These are phyloP conservation scores for Catalaphyllia jardinei DNA, from an alignment of 64 coral and sea anemone species.

Conservation along the genomic window DNA sequence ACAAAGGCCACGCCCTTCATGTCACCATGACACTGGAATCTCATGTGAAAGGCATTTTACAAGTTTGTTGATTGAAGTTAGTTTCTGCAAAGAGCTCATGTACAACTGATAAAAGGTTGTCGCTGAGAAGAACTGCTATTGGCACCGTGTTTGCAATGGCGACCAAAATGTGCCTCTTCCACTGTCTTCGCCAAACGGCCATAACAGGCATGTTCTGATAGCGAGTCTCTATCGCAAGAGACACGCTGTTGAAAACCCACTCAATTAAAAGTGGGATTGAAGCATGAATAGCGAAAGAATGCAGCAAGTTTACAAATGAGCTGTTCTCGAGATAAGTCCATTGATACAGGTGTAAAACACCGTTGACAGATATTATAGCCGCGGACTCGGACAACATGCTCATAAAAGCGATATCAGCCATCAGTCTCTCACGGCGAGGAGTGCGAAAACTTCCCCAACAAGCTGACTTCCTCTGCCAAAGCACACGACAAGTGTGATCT, in stretches of 20 bases:
- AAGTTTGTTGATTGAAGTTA: no score
- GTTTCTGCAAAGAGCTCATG: no score
- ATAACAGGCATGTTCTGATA: not conserved
- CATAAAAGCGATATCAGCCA: not conserved
- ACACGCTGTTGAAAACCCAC: not conserved
- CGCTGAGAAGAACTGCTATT: not conserved
- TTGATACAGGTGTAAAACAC: not conserved
- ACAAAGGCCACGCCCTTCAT: no score
- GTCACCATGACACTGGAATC: no score
- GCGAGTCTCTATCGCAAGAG: not conserved
- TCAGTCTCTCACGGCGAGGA: not conserved
- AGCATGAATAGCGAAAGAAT: not conserved
- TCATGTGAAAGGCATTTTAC: no score
- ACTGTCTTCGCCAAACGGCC: not conserved
- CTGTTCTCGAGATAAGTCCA: not conserved
- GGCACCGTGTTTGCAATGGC: not conserved
- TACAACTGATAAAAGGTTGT: no score
- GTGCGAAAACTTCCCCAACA: not conserved
- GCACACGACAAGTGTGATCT: not conserved
- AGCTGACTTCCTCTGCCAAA: not conserved
- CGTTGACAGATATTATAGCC: not conserved
- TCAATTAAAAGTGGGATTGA: not conserved
- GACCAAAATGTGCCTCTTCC: not conserved
- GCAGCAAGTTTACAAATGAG: not conserved
- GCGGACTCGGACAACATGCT: not conserved